phyloP scores from a whole-genome alignment of 1,140 invertebrate genomes.

The Anoplolepis gracilipes region DNA sequence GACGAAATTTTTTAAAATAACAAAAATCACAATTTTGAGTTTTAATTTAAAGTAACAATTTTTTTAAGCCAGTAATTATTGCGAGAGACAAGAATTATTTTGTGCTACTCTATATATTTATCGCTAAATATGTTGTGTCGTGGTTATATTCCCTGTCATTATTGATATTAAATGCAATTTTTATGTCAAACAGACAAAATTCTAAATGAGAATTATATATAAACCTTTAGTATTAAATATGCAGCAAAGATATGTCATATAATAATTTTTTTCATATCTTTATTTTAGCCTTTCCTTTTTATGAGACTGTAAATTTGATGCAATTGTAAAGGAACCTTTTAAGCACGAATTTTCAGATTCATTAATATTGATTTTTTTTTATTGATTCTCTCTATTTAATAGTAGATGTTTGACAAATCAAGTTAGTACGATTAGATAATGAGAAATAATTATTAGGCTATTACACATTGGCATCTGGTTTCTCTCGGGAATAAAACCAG shows the following conservation, averaged over 20 bases:
- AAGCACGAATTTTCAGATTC: neutral
- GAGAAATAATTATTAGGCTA: constrained; percentile 59
- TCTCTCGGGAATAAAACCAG: constrained; percentile 44
- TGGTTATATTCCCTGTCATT: too few relatives aligned
- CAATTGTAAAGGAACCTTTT: neutral
- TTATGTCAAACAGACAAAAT: neutral
- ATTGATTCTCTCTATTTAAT: neutral
- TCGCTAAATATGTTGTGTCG: neutral
- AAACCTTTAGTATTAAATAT: neutral
- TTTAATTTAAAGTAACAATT: too few relatives aligned
- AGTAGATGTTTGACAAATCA: neutral
- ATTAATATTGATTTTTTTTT: neutral
- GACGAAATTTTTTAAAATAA: neutral
- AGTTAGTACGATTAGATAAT: constrained; percentile 33
- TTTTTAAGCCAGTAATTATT: neutral
- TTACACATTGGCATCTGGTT: constrained; percentile 52
- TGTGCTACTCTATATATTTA: neutral
- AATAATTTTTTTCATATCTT: neutral
- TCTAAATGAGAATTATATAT: neutral
- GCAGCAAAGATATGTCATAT: neutral
- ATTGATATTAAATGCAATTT: neutral
- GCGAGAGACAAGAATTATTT: neutral
- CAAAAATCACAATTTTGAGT: too few relatives aligned
- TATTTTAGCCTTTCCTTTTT: neutral
- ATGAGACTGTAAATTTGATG: neutral